These are phyloP conservation scores for Cosmopolites sordidus DNA, from an alignment of 2,888 invertebrate genomes.

Conservation along the genomic window DNA sequence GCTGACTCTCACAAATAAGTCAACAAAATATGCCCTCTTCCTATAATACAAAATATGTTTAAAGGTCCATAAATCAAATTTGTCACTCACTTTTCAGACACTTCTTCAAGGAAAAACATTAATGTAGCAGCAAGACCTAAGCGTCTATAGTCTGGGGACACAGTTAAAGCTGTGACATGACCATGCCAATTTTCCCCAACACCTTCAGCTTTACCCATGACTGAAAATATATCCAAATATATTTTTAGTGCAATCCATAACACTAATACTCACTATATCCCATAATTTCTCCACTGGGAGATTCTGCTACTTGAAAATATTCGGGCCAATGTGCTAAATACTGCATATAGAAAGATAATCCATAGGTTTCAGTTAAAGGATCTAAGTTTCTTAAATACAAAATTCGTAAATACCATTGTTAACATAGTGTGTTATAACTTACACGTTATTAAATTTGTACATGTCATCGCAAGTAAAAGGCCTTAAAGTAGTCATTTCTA, in stretches of 20 bases:
- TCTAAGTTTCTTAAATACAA: conserved; percentile 79
- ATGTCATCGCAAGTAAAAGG: conserved; percentile 93
- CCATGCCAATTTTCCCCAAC: conserved; percentile 97
- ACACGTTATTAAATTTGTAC: conserved; percentile 94
- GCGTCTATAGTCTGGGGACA: conserved; percentile 90
- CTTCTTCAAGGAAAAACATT: conserved; percentile 92
- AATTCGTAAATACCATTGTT: conserved; percentile 5
- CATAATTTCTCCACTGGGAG: conserved; percentile 95
- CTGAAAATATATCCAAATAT: conserved; percentile 49
- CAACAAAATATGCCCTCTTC: conserved; percentile 95
- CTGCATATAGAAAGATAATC: conserved; percentile 92
- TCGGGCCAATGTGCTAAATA: conserved; percentile 99
- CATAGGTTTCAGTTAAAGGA: conserved; percentile 95
- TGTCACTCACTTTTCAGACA: conserved; percentile 85
- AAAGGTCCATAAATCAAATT: neutral
- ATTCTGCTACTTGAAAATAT: conserved; percentile 96
- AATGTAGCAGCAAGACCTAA: conserved; percentile 87
- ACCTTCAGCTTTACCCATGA: conserved; percentile 99
- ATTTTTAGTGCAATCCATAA: too few species aligned
- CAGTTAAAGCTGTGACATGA: conserved; percentile 96
- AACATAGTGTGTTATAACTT: conserved; percentile 50
- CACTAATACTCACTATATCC: conserved; percentile 86
- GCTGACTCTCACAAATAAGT: conserved; percentile 95
- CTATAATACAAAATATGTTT: conserved; percentile 58
- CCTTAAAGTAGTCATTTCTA: conserved; percentile 82